Base-by-base conservation (phyloP, 1,140 invertebrate genomes). In the Lethocerus indicus region DNA sequence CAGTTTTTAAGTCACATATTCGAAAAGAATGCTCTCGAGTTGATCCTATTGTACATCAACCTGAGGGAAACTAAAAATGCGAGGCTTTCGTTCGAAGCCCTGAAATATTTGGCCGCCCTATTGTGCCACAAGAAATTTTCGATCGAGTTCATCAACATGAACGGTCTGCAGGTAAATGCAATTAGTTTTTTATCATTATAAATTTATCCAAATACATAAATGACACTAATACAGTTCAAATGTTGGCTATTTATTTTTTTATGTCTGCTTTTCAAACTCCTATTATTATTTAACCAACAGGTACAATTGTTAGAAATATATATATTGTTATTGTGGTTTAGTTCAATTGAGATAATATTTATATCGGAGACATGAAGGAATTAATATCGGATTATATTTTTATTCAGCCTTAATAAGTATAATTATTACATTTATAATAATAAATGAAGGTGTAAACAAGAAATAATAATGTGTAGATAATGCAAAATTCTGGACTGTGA, bases 91-190 rank as follows among this genome's bases (percentile, higher is more conserved):
- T 97, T 97, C 69, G 93, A 96, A 66, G 90, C 91, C 1, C 68
- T 92, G 0, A 83, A 93, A 69, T 98, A 95, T 66, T 68, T 97
- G 2, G 85, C 90, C 0, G 85, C 91, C 1, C 64, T 97, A 37
- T 69, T 97, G 0, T 96, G 91, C 59, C 93, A 97, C 64, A 97
- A 96, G 66, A 97, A 96, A 64, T 96, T 97, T 69, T 88, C 89
- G 0, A 79, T 95, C 9, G 91, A 97, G 63, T 97, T 97, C 65
- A 78, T 97, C 13, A 77, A 81, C 47, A 74, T 79, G 57, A 80
- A 81, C 32, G 91, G 91, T 2, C 62, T 96, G 39, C 81, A 87
- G 68, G 76, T 78, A 51, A 58, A 58, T 44, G 42, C 14, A 16
- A 13, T 12, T 29, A 16, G 12, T 41, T 27, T 18, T 35, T 47